Evolutionary conservation across 2,888 invertebrate genomes (phyloP).

Genomic region (Acronicta leporina): DNA sequence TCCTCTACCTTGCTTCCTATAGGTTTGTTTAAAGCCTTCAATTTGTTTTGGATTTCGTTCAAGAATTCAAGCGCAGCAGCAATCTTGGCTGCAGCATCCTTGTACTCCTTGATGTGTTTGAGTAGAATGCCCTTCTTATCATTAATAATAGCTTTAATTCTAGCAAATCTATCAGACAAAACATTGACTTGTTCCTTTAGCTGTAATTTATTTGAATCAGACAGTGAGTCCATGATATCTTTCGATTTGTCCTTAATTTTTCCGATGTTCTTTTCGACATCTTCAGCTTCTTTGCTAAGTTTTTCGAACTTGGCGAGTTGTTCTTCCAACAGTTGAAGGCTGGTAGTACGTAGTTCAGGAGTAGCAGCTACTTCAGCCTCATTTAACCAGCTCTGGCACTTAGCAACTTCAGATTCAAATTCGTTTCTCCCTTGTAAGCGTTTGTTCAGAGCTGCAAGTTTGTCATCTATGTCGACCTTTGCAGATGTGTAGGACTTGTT

Average conservation of each 20-base stretch:
- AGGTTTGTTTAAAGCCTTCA: constrained; percentile 95
- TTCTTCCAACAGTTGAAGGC: constrained; percentile 95
- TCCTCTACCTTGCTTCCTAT: constrained; percentile 96
- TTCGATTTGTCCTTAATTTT: constrained; percentile 94
- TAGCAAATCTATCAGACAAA: constrained; percentile 93
- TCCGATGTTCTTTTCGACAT: constrained; percentile 92
- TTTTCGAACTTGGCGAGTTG: constrained; percentile 96
- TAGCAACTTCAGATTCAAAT: constrained; percentile 94
- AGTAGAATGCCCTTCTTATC: constrained; percentile 93
- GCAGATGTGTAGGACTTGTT: constrained; percentile 92
- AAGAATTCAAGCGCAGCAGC: constrained; percentile 94
- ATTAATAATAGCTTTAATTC: constrained; percentile 92
- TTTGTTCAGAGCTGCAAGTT: constrained; percentile 92
- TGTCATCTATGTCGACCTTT: constrained; percentile 92
- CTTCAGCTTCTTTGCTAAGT: constrained; percentile 92
- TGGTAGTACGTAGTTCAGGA: constrained; percentile 94
- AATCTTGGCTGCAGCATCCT: constrained; percentile 94
- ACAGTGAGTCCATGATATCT: constrained; percentile 93
- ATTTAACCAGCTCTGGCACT: constrained; percentile 96
- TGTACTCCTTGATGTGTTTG: constrained; percentile 94
- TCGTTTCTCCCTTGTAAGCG: constrained; percentile 93
- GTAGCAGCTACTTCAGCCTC: constrained; percentile 96
- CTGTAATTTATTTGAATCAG: constrained; percentile 95
- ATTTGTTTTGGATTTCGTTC: constrained; percentile 94
- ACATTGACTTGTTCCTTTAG: constrained; percentile 94